Base-by-base conservation (phyloP, 2,113 vertebrate genomes). In the Henicopernis longicauda region DNA sequence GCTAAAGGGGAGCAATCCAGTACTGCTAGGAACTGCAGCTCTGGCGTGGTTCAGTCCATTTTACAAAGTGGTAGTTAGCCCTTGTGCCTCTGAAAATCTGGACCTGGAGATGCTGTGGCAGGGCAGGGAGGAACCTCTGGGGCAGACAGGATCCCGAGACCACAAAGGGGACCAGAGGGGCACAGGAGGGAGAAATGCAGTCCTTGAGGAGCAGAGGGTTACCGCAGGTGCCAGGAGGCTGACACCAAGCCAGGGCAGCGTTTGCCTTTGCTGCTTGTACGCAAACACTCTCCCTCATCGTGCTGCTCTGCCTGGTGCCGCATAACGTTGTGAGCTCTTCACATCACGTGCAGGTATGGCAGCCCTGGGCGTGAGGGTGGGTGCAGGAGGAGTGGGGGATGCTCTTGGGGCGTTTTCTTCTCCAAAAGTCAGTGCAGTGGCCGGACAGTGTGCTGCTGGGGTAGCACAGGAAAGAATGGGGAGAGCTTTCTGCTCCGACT, bases 381-480 rank as follows among this genome's bases (percentile, higher is more conserved):
- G 40, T 21, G 19, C 54, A 82, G 79, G 40, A 38, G 2, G 6
- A 85, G 27, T 13, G 4, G n/a, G 17, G 12, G 32, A 23, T 45
- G 42, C 34, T 44, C 32, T 2, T 17, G 23, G 13, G 7, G 6
- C 8, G 1, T 58, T 58, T 72, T 78, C 50, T 54, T 40, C 76
- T 89, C 27, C 66, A 62, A 25, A 89, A 76, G 9, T 7, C 52
- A 31, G 11, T 2, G 3, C n/a, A 40, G n/a, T 5, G 5, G 13
- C 31, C 0, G 0, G 31, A 22, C 18, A 32, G 0, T 3, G 42
- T 40, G 57, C 69, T 82, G 65, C 50, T 16, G 63, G 21, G 16
- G 27, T 45, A n/a, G n/a, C 58, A 11, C 0, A 2, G 89, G 45
- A 44, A 67, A 36, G 23, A 25, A 9, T 4, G 20, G 73, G 38